Conservation (phyloP, 2,888 invertebrate genomes). For the Caenorhabditis japonica region DNA sequence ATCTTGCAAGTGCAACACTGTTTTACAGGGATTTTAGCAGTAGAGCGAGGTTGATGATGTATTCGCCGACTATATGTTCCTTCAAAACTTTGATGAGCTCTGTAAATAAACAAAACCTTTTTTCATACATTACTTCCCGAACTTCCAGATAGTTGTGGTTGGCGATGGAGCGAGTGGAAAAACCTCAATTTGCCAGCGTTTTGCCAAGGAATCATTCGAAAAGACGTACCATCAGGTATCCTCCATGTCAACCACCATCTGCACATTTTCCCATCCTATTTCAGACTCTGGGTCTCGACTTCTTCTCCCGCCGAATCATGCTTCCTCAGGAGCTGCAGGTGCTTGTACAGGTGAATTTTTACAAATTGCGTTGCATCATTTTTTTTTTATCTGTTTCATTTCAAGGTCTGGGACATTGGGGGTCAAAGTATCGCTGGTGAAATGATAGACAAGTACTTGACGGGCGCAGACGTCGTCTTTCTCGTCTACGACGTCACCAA, state of each 20-base stretch:
- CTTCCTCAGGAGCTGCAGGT: constrained; percentile 80
- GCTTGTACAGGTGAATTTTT: constrained; percentile 66
- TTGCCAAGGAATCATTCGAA: constrained; percentile 83
- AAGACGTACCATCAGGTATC: constrained; percentile 79
- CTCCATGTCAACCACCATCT: background rate
- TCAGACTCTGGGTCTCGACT: constrained; percentile 84
- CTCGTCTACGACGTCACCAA: constrained; percentile 89
- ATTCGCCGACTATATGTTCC: no score
- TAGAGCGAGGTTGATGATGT: no score
- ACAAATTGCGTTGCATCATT: background rate
- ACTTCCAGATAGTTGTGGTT: constrained; percentile 80
- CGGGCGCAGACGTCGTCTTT: constrained; percentile 81
- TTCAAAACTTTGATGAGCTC: no score
- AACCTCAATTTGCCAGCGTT: constrained; percentile 79
- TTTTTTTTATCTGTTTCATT: background rate
- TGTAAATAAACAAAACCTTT: no score
- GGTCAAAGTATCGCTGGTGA: constrained; percentile 85
- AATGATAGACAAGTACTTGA: constrained; percentile 84
- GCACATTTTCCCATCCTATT: constrained; percentile 23
- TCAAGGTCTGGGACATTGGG: constrained; percentile 87
- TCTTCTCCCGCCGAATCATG: constrained; percentile 83
- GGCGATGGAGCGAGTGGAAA: constrained; percentile 88
- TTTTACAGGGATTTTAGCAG: no score
- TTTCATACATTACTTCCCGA: no score
- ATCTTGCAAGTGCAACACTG: no score